Base-by-base conservation (phyloP, 1,140 invertebrate genomes). In the Ectropis grisescens region DNA sequence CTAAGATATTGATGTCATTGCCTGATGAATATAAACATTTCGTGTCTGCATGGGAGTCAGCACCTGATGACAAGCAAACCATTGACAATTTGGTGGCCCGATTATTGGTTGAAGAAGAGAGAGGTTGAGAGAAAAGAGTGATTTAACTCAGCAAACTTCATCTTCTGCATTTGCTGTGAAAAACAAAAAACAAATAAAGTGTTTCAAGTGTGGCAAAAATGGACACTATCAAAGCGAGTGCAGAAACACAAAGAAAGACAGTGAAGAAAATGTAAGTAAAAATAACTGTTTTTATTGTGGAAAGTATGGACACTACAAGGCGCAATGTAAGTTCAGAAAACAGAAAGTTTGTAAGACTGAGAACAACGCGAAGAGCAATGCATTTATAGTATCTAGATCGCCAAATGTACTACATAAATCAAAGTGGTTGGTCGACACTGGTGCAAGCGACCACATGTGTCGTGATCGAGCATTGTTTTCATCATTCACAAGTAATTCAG, bases 81-180 rank as follows among this genome's bases (percentile, higher is more conserved):
- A n/a, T n/a, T n/a, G n/a, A n/a, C n/a, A n/a, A n/a, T n/a, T 26
- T 72, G 22, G 49, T 40, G 1, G 47, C 66, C 0, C 38, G 71
- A 9, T 33, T 74, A 13, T 13, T 70, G 12, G 35, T 56, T 9
- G 59, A 72, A 37, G 62, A 72, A 42, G 50, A 67, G 19, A n/a
- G n/a, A 40, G 46, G 40, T 22, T 56, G 4, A 56, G 54, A 31
- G 37, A 37, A 29, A 48, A 48, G 16, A 32, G 19, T 10, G 38
- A 29, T 12, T 14, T 12, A 11, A n/a, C 7, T 1, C 26, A 38
- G 12, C 23, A 39, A 30, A 19, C 41, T n/a, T 29, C 41, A 14
- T 40, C 52, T 1, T 29, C 51, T 13, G 48, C 51, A 1, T 53
- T 52, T 8, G 10, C 49, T 2, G 35, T 29, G 1, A 50, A 47